A percentile compares a stretch with the other conserved stretches of the same genome.
Conservation (phyloP, 2,888 invertebrate genomes). For the Sesia bembeciformis region DNA sequence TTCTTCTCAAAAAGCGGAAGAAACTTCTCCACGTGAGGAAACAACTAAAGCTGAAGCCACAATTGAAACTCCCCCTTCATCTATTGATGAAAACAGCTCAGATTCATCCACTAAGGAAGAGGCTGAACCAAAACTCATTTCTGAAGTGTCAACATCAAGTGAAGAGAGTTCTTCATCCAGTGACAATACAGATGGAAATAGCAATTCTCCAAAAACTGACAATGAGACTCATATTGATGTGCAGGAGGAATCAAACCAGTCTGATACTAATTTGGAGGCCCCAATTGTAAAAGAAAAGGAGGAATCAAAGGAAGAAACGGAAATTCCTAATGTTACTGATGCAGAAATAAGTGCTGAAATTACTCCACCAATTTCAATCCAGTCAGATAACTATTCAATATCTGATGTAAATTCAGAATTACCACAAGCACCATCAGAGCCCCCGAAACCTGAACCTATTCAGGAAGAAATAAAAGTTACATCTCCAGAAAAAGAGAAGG, state of each 20-base stretch:
- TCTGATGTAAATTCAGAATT: slow-evolving; percentile 58
- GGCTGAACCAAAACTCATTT: slow-evolving; percentile 39
- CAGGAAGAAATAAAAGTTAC: slow-evolving; percentile 10
- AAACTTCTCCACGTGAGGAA: slow-evolving; percentile 11
- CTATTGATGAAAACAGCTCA: slow-evolving; percentile 48
- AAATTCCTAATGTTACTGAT: slow-evolving; percentile 15
- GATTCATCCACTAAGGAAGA: slow-evolving; percentile 51
- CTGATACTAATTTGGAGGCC: slow-evolving; percentile 22
- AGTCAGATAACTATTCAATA: slow-evolving; percentile 56
- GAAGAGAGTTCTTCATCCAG: slow-evolving; percentile 65
- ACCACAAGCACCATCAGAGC: slow-evolving; percentile 16
- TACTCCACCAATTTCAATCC: slow-evolving; percentile 25
- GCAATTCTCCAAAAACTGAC: slow-evolving; percentile 57
- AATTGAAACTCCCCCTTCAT: slow-evolving; percentile 16
- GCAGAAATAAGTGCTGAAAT: slow-evolving; percentile 15
- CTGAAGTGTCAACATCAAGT: slow-evolving; percentile 55
- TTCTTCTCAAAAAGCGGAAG: slow-evolving; percentile 10
- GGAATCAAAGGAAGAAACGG: slow-evolving; percentile 14
- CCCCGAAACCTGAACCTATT: slow-evolving; percentile 3
- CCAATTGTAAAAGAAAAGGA: slow-evolving; percentile 15
- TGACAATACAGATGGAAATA: slow-evolving; percentile 62
- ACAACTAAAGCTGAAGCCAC: slow-evolving; percentile 12
- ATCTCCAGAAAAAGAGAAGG: slow-evolving; percentile 17
- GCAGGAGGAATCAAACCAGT: slow-evolving; percentile 37
- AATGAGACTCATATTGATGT: slow-evolving; percentile 34